Base-by-base conservation (phyloP, 2,113 vertebrate species). In the Odontesthes bonariensis region DNA sequence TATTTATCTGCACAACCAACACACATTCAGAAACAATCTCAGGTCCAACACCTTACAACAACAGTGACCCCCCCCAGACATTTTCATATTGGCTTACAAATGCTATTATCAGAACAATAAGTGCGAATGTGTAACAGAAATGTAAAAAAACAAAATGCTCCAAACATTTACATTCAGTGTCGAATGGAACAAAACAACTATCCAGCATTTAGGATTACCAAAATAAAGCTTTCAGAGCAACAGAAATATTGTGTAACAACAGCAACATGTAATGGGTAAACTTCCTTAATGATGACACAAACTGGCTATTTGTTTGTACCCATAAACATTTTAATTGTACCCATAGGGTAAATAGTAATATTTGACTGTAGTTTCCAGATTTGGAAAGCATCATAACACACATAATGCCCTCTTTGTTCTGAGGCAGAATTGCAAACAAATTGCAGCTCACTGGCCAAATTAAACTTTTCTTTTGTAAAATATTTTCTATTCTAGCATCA, bases 321-420 rank as follows among this genome's bases (percentile, higher is more conserved):
- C 10, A 38, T 8, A 38, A 38, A 7, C 6, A 38, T 53, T 84
- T 70, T 67, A 60, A 73, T 82, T 82, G 69, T 88, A 92, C 89
- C 91, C 90, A 83, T 63, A 10, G 89, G 89, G 86, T 87, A 89
- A 76, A 42, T 58, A 3, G 35, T 69, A 54, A 47, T 66, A 52
- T 16, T 51, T 11, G 46, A 8, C 73, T 79, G 83, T 42, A 4
- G 69, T 75, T 83, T 46, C 81, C 81, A 65, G 52, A 6, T 61
- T 79, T 70, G 79, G 67, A 84, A 83, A 79, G 54, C 8, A 20
- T 54, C 19, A 20, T n/a, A 32, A 69, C 12, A 53, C 8, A 52
- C 10, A 33, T 42, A 11, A 11, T 3, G 8, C 11, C 1, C 0
- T 11, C 9, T 42, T 11, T 42, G 11, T 3, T 11, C 40, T 11